A percentile compares a stretch with the other conserved stretches of the same genome.
Evolutionary conservation across 2,888 invertebrate species (phyloP).

Genomic region (Dichetophora obliterata): DNA sequence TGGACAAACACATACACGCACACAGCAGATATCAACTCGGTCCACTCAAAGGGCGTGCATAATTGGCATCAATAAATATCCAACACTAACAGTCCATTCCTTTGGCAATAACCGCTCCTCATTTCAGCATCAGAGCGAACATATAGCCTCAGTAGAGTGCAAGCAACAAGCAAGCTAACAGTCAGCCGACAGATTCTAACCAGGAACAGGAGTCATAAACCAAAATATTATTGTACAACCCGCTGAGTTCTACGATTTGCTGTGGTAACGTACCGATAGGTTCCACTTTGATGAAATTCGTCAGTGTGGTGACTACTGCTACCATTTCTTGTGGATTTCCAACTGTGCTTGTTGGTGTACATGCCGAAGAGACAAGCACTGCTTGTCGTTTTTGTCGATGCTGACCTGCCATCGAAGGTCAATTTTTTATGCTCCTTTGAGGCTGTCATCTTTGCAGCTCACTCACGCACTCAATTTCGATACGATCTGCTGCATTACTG

Average conservation of each 20-base stretch:
- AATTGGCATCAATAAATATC: conserved; percentile 43
- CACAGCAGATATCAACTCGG: conserved; percentile 22
- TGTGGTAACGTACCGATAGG: conserved; percentile 60
- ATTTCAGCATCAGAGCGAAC: conserved; percentile 2
- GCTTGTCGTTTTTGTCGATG: background rate
- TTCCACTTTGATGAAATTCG: conserved; percentile 66
- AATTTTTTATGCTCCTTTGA: conserved; percentile 35
- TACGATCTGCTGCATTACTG: background rate
- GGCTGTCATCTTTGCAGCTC: background rate
- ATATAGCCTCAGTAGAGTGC: background rate
- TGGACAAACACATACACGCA: conserved; percentile 42
- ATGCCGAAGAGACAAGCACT: background rate
- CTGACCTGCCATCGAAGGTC: conserved; percentile 12
- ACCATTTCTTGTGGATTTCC: conserved; percentile 51
- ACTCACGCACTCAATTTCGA: background rate
- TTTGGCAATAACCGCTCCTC: background rate
- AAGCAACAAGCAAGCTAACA: background rate
- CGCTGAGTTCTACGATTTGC: conserved; percentile 63
- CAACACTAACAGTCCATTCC: conserved; percentile 3
- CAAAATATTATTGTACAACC: conserved; percentile 62
- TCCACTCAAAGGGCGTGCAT: conserved; percentile 41
- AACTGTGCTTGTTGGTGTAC: conserved; percentile 35
- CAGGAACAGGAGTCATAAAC: conserved; percentile 58
- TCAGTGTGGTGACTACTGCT: conserved; percentile 62
- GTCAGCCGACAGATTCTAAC: background rate